Evolutionary conservation across 2,888 invertebrate genomes (phyloP).

Genomic region (Hypsopygia costalis): DNA sequence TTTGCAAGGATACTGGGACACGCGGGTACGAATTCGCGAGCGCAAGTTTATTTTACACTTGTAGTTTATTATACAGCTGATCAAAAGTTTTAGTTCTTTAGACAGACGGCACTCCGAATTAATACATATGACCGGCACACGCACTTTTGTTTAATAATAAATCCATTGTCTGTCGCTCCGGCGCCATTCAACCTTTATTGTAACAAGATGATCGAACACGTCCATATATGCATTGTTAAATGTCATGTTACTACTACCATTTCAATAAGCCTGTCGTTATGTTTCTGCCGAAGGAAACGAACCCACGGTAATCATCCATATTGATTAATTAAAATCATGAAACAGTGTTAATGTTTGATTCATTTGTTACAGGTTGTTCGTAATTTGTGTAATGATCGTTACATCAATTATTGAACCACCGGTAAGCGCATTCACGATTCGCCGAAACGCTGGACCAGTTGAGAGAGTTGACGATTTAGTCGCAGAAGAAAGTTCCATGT

Average conservation of each 20-base stretch:
- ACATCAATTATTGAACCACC: conserved; percentile 38
- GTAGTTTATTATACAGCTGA: too few relatives aligned
- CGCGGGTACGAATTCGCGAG: too few relatives aligned
- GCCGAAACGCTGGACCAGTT: conserved; percentile 21
- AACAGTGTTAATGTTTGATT: conserved; percentile 2
- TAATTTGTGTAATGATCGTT: conserved; percentile 44
- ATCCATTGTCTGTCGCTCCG: conserved; percentile 17
- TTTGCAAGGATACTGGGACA: too few relatives aligned
- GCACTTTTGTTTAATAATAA: conserved; percentile 22
- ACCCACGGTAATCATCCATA: too few relatives aligned
- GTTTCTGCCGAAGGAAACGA: too few relatives aligned
- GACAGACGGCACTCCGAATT: conserved; percentile 15
- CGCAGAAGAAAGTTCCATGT: conserved; percentile 33
- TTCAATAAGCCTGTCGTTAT: too few relatives aligned
- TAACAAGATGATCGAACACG: background rate
- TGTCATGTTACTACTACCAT: conserved; percentile 1
- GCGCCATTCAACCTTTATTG: conserved; percentile 7
- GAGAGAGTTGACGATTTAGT: conserved; percentile 29
- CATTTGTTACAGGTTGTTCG: conserved; percentile 55
- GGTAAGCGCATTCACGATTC: conserved; percentile 41
- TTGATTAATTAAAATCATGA: too few relatives aligned
- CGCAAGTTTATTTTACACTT: too few relatives aligned
- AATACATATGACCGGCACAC: conserved; percentile 13
- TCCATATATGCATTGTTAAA: background rate
- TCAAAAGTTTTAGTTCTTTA: conserved; percentile 9